A percentile compares a stretch with the other conserved stretches of the same genome.
phyloP scores from a whole-genome alignment of 2,888 invertebrate species.

The Panopea generosa region DNA sequence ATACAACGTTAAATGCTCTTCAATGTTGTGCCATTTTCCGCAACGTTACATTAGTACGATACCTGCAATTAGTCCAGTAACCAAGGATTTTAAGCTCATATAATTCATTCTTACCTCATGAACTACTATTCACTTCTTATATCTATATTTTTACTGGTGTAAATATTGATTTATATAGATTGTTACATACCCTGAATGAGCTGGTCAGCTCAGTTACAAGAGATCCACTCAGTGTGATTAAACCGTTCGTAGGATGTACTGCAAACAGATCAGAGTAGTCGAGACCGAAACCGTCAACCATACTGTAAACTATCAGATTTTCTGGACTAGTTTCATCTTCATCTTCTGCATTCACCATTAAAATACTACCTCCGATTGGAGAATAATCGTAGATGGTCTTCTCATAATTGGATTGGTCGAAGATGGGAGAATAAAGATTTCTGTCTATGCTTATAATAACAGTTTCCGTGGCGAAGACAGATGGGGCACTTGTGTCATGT shows the following conservation, averaged over 20 bases:
- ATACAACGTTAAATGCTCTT: no score
- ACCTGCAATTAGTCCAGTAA: no score
- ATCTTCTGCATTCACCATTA: constrained; percentile 75
- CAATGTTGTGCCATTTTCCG: no score
- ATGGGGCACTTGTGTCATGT: constrained; percentile 75
- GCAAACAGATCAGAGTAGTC: constrained; percentile 93
- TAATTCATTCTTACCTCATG: no score
- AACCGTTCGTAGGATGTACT: constrained; percentile 94
- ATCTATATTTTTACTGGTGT: no score
- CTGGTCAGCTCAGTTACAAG: constrained; percentile 46
- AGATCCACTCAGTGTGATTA: constrained; percentile 89
- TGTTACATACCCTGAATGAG: constrained; percentile 45
- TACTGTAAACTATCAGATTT: constrained; percentile 66
- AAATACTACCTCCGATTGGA: constrained; percentile 73
- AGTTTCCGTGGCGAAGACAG: constrained; percentile 64
- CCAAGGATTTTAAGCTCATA: no score
- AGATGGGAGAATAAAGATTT: constrained; percentile 76
- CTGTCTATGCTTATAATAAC: constrained; percentile 75
- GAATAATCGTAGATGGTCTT: constrained; percentile 72
- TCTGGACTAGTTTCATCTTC: constrained; percentile 76
- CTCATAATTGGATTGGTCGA: constrained; percentile 62
- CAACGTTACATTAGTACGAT: no score
- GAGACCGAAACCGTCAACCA: constrained; percentile 33
- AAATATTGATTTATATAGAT: no score
- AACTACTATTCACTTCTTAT: no score